A percentile compares a stretch with the other conserved stretches of the same genome.
These are phyloP conservation scores for Heteropelma amictum DNA, from an alignment of 2,888 invertebrate species.

Conservation along the genomic window DNA sequence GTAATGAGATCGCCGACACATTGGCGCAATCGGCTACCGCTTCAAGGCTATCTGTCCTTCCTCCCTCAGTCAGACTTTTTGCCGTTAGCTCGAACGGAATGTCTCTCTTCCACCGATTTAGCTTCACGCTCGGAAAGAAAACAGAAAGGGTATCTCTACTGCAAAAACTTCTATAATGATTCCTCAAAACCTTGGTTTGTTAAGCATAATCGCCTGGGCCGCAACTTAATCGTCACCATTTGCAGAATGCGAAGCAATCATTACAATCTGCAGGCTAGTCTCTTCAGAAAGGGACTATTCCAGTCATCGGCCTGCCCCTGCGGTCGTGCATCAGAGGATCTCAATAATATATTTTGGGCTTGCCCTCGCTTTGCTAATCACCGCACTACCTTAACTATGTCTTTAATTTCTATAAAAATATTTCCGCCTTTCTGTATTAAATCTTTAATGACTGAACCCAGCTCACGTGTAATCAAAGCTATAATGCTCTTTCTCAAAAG, in stretches of 20 bases:
- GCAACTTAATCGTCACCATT: background rate
- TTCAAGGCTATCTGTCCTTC: background rate
- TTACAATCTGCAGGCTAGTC: background rate
- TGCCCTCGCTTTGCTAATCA: too few relatives aligned
- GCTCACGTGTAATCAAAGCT: too few relatives aligned
- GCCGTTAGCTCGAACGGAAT: background rate
- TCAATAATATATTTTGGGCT: too few relatives aligned
- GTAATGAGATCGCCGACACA: constrained; percentile 11
- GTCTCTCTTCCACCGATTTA: background rate
- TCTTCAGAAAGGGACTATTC: background rate
- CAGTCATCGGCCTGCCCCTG: background rate
- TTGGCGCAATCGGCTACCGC: constrained; percentile 10
- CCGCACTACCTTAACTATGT: too few relatives aligned
- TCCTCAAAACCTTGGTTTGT: constrained; percentile 11
- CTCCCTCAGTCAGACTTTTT: constrained; percentile 21
- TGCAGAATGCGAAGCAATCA: constrained; percentile 18
- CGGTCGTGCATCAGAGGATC: background rate
- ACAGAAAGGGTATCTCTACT: constrained; percentile 7
- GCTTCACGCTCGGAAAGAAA: background rate
- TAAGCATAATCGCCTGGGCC: background rate
- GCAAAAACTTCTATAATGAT: background rate
- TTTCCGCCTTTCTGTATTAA: too few relatives aligned
- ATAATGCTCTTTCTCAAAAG: too few relatives aligned
- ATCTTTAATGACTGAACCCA: too few relatives aligned
- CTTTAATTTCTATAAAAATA: too few relatives aligned